These are phyloP conservation scores for Eumaeus atala DNA, from an alignment of 1,140 invertebrate genomes.

Conservation along the genomic window DNA sequence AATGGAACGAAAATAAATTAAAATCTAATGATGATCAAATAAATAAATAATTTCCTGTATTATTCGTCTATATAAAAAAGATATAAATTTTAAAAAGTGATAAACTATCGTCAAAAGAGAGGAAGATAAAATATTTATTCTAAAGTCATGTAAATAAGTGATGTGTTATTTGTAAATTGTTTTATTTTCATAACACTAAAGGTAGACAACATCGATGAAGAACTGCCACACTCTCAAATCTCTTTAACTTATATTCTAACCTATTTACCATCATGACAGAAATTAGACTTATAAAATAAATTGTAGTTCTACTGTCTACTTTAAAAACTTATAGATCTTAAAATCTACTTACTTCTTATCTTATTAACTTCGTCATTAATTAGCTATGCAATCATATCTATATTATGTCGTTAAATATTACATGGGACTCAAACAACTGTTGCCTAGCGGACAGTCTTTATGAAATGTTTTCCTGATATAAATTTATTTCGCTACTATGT, in stretches of 20 bases:
- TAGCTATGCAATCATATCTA: background rate
- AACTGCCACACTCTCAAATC: slow-evolving; percentile 14
- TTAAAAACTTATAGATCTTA: slow-evolving; percentile 9
- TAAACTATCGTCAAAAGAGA: too few relatives aligned
- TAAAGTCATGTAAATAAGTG: too few relatives aligned
- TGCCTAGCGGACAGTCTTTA: background rate
- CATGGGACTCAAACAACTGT: slow-evolving; percentile 3
- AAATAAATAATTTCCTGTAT: too few relatives aligned
- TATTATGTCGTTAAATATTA: slow-evolving; percentile 5
- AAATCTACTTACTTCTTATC: background rate
- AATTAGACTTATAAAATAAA: background rate
- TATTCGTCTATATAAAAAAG: too few relatives aligned
- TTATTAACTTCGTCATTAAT: background rate
- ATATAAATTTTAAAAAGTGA: too few relatives aligned
- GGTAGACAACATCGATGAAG: slow-evolving; percentile 16
- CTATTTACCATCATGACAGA: background rate
- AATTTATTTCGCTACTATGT: too few relatives aligned
- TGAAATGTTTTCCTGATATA: too few relatives aligned
- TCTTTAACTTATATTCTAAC: background rate
- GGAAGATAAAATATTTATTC: too few relatives aligned
- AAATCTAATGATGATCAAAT: too few relatives aligned
- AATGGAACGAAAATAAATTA: too few relatives aligned
- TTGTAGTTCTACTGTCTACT: slow-evolving; percentile 3
- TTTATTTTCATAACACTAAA: too few relatives aligned
- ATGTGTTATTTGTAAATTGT: too few relatives aligned